A percentile compares a stretch with the other conserved stretches of the same genome.
Conservation (phyloP, 2,113 vertebrate genomes). For the Nymphicus hollandicus region DNA sequence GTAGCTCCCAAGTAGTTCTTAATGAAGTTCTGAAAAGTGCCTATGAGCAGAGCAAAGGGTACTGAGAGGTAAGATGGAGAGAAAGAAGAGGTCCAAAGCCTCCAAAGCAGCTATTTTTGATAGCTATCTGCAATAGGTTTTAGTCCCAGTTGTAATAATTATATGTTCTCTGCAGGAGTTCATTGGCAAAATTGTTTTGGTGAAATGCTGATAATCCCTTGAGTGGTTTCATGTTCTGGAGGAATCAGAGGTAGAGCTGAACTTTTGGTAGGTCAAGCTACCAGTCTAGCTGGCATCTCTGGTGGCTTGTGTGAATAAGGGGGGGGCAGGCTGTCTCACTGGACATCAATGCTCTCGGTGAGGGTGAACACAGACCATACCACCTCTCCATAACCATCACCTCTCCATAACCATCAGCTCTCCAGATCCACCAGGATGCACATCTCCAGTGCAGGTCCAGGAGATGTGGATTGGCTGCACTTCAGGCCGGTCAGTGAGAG, state of each 20-base stretch:
- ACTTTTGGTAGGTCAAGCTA: background rate
- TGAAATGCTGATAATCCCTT: background rate
- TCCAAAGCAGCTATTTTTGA: background rate
- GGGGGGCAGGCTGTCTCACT: background rate
- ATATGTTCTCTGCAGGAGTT: background rate
- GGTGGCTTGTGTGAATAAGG: background rate
- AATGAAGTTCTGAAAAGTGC: background rate
- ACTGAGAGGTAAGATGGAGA: background rate
- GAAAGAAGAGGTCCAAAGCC: background rate
- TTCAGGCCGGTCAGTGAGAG: background rate
- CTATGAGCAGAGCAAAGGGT: background rate
- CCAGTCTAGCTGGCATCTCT: background rate
- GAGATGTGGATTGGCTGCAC: background rate
- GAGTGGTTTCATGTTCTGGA: background rate
- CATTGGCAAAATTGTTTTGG: background rate
- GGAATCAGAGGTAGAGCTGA: background rate
- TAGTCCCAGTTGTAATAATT: background rate
- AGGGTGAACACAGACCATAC: background rate
- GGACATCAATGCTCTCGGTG: background rate
- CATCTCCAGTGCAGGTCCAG: background rate
- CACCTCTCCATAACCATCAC: background rate
- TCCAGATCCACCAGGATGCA: background rate
- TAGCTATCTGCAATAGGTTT: background rate
- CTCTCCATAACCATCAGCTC: background rate
- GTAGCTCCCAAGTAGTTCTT: background rate